phyloP scores from a whole-genome alignment of 2,888 invertebrate genomes.

The Tinea pellionella region DNA sequence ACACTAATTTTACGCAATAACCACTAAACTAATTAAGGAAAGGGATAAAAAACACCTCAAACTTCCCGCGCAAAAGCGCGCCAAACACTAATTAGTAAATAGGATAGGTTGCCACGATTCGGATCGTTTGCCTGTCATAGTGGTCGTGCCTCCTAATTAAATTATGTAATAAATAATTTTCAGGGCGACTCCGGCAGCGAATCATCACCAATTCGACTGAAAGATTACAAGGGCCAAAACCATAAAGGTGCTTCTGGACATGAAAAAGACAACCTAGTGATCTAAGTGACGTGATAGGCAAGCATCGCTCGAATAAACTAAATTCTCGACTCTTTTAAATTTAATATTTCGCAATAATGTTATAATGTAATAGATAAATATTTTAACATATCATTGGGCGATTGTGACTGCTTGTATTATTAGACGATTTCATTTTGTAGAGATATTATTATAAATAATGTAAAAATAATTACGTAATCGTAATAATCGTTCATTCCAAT shows the following conservation, averaged over 20 bases:
- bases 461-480: slow-evolving; percentile 56
- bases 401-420: slow-evolving; percentile 67
- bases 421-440: slow-evolving; percentile 58
- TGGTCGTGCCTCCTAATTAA: too few relatives aligned
- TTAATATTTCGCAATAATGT: slow-evolving; percentile 6
- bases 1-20: too few relatives aligned
- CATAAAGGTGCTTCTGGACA: slow-evolving; percentile 40
- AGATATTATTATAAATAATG: slow-evolving; percentile 53
- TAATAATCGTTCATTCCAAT: slow-evolving; percentile 69
- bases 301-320: neutral
- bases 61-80: too few relatives aligned
- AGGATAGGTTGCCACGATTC: too few relatives aligned
- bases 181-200: slow-evolving; percentile 76
- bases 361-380: neutral
- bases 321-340: neutral
- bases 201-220: slow-evolving; percentile 71
- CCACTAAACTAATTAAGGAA: too few relatives aligned
- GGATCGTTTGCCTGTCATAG: too few relatives aligned
- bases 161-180: too few relatives aligned
- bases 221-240: slow-evolving; percentile 61
- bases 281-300: slow-evolving; percentile 29
- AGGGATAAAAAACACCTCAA: too few relatives aligned
- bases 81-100: too few relatives aligned
- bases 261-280: slow-evolving; percentile 50
- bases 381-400: slow-evolving; percentile 70